Conservation (phyloP, 1,140 invertebrate species). For the Brachionus plicatilis region DNA sequence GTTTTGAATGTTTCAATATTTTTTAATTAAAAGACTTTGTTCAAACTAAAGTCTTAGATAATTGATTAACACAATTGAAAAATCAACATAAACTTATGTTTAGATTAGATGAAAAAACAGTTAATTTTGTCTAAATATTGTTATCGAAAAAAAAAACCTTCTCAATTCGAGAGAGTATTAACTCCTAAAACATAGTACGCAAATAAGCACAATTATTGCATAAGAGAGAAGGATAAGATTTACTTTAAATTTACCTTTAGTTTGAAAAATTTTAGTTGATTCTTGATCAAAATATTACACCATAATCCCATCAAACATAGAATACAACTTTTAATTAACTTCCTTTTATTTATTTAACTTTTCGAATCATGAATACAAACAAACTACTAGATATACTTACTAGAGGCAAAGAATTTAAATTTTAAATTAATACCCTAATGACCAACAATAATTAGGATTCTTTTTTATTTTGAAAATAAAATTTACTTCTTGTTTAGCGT, state of each 20-base stretch:
- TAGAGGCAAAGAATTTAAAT: not conserved
- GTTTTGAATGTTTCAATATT: too few species aligned
- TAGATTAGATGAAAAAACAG: not conserved
- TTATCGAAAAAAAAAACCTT: not conserved
- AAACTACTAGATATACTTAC: not conserved
- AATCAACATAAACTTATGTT: not conserved
- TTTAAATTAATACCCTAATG: not conserved
- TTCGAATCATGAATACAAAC: not conserved
- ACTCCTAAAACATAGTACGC: not conserved
- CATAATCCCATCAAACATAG: not conserved
- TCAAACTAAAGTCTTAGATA: not conserved
- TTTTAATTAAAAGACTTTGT: not conserved
- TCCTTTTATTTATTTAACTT: slow-evolving; percentile 26
- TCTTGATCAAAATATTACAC: not conserved
- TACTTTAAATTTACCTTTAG: not conserved
- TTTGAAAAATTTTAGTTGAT: not conserved
- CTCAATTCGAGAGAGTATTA: not conserved
- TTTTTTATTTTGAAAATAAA: not conserved
- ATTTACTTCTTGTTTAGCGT: not conserved
- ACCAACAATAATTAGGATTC: slow-evolving; percentile 4
- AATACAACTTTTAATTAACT: not conserved
- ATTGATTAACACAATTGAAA: not conserved
- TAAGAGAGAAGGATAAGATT: not conserved
- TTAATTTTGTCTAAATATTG: not conserved
- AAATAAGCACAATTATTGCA: not conserved